These are phyloP conservation scores for Tokudaia muenninki DNA, from an alignment of 2,797 vertebrate genomes.

Conservation along the genomic window DNA sequence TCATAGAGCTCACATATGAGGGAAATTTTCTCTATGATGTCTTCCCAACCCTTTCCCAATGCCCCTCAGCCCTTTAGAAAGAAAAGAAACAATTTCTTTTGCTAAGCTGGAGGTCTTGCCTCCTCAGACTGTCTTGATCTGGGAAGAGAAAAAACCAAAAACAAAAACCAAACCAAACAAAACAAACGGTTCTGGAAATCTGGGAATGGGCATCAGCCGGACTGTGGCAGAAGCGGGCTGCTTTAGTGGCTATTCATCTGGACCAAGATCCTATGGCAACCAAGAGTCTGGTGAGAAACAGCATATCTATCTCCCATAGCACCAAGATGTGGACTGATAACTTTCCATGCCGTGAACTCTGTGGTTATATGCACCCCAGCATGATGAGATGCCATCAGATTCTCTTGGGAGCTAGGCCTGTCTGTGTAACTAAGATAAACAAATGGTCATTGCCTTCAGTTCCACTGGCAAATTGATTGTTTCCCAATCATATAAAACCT, in stretches of 20 bases:
- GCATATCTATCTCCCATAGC: neutral
- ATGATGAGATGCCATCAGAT: neutral
- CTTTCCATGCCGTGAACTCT: neutral
- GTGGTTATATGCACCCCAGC: neutral
- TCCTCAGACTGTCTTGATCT: neutral
- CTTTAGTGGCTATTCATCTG: neutral
- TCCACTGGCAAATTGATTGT: fast-evolving
- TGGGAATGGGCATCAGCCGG: too few relatives aligned
- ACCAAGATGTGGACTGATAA: too few relatives aligned
- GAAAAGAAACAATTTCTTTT: neutral
- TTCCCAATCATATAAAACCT: neutral
- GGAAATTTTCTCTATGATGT: neutral
- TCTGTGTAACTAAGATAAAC: neutral
- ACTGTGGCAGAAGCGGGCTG: neutral
- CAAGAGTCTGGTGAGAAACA: neutral
- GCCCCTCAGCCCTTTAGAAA: neutral
- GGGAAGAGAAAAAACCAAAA: neutral
- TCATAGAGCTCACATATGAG: neutral
- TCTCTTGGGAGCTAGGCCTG: neutral
- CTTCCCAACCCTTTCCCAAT: neutral
- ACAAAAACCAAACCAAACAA: too few relatives aligned
- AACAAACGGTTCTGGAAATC: neutral
- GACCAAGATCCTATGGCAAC: neutral
- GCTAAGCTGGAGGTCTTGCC: neutral
- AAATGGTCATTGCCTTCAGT: neutral